Conservation (phyloP, 23 tunicate genomes). For the Pegea sp. region DNA sequence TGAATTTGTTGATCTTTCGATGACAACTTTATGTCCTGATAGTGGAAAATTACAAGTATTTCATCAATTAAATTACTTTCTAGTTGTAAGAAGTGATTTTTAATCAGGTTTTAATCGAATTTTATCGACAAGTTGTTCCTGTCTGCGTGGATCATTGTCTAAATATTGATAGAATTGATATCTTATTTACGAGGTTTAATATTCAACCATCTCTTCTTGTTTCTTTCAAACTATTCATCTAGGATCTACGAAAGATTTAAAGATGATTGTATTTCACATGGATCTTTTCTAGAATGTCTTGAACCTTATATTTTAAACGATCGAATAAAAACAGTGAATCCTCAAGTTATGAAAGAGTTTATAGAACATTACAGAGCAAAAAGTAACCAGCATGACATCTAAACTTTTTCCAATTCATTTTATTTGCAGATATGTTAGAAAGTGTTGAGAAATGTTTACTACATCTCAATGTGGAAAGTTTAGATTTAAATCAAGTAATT, state of each 20-base stretch:
- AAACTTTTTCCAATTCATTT: neutral
- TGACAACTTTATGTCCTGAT: constrained; percentile 81
- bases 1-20: constrained; percentile 72
- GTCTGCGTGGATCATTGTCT: constrained; percentile 82
- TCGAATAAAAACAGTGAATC: constrained; percentile 35
- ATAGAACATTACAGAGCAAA: constrained; percentile 81
- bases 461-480: constrained; percentile 44
- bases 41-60: constrained; percentile 88
- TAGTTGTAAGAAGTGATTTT: neutral
- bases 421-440: constrained; percentile 45
- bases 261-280: constrained; percentile 70
- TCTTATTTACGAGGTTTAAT: constrained; percentile 67
- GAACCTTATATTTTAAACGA: constrained; percentile 83
- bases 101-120: constrained; percentile 49
- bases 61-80: too few species aligned
- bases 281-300: constrained; percentile 77
- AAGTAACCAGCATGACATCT: constrained; percentile 6
- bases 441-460: constrained; percentile 63
- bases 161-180: constrained; percentile 49
- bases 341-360: constrained; percentile 73
- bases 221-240: neutral
- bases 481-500: constrained; percentile 77
- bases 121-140: constrained; percentile 69
- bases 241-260: constrained; percentile 72
- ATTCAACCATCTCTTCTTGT: too few species aligned